Conservation (phyloP, 2,888 invertebrate species). For the Apodemia hepburni region DNA sequence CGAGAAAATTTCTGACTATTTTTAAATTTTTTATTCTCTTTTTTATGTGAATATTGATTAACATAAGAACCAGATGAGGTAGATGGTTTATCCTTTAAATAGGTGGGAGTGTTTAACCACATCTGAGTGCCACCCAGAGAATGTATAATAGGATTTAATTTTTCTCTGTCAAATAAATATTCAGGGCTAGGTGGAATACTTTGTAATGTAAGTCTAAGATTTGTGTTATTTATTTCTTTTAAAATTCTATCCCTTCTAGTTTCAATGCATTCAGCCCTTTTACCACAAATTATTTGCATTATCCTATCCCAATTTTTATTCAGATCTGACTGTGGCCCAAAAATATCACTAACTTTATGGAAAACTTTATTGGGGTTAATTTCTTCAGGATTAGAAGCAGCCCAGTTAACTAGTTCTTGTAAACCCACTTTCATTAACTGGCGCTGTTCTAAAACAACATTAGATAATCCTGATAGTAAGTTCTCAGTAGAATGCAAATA, state of each 20-base stretch:
- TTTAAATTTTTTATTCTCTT: not conserved
- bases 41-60: conserved; percentile 4
- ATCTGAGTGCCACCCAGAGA: conserved; percentile 17
- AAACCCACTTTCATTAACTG: conserved; percentile 9
- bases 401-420: conserved; percentile 16
- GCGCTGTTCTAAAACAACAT: conserved; percentile 12
- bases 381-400: not conserved
- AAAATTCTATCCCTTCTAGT: conserved; percentile 17
- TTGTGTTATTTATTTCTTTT: conserved; percentile 17
- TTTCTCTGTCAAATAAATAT: conserved; percentile 12
- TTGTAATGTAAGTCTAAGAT: conserved; percentile 5
- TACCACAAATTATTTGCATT: conserved; percentile 21
- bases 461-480: conserved; percentile 14
- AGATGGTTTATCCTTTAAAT: conserved; percentile 7
- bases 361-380: conserved; percentile 9
- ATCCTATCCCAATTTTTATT: conserved; percentile 15
- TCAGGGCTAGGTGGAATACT: conserved; percentile 16
- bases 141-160: conserved; percentile 16
- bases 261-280: conserved; percentile 21
- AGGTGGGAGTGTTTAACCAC: conserved; percentile 19
- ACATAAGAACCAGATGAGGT: not conserved
- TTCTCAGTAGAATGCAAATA: conserved; percentile 11
- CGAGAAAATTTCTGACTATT: not conserved
- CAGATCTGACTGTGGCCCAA: conserved; percentile 11
- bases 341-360: conserved; percentile 3